Evolutionary conservation across 2,113 vertebrate genomes (phyloP).

Genomic region (Xiphophorus couchianus): DNA sequence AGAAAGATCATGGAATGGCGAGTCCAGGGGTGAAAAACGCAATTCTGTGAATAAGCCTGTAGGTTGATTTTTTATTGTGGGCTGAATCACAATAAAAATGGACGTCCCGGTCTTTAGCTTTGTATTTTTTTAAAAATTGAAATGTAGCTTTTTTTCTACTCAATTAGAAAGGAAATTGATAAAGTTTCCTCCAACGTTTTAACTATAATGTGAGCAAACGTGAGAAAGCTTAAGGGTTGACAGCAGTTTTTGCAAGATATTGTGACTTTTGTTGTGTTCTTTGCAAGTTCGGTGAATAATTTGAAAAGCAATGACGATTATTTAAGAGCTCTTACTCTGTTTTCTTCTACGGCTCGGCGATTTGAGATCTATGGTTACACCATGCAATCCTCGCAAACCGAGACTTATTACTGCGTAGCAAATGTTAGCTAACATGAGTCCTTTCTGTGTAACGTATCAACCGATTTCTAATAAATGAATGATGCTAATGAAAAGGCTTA

Average conservation of each 20-base stretch:
- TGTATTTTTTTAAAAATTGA: neutral
- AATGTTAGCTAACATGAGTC: too few relatives aligned
- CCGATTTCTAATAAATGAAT: too few relatives aligned
- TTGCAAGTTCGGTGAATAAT: too few relatives aligned
- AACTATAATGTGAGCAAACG: neutral
- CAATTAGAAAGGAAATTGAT: neutral
- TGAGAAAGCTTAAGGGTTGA: neutral
- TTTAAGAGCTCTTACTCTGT: too few relatives aligned
- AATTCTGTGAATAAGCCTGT: constrained; percentile 41
- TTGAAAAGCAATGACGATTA: neutral
- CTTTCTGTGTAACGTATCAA: too few relatives aligned
- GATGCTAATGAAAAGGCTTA: too few relatives aligned
- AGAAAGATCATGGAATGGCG: constrained; percentile 51
- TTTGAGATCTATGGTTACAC: too few relatives aligned
- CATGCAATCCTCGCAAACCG: too few relatives aligned
- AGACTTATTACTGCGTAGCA: too few relatives aligned
- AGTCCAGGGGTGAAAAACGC: constrained; percentile 48
- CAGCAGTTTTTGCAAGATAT: neutral
- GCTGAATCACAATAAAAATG: neutral
- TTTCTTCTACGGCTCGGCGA: too few relatives aligned
- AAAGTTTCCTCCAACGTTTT: neutral
- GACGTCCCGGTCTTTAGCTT: neutral
- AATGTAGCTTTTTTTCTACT: too few relatives aligned
- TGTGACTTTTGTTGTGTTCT: neutral
- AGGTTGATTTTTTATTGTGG: constrained; percentile 54